Conservation (phyloP, 2,113 vertebrate species). For the Salvelinus sp. region DNA sequence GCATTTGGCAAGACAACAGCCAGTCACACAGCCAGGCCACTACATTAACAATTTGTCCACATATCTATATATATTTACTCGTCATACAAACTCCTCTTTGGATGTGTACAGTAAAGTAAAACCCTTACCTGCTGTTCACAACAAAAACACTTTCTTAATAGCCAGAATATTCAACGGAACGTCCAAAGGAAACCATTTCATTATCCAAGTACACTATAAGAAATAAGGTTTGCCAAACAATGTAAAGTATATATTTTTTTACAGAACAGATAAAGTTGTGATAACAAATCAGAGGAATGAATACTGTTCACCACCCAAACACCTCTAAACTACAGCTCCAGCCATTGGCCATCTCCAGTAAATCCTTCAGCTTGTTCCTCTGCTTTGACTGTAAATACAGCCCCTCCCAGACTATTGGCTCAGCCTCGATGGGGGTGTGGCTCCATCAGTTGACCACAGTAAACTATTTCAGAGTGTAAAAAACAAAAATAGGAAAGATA, state of each 20-base stretch:
- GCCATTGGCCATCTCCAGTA: constrained; percentile 1
- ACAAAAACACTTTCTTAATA: background rate
- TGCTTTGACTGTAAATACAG: background rate
- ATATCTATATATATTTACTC: background rate
- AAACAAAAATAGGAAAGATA: constrained; percentile 6
- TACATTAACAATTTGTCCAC: too few species aligned
- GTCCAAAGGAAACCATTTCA: too few species aligned
- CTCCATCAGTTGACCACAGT: constrained; percentile 27
- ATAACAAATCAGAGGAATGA: background rate
- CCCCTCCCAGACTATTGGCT: constrained; percentile 27
- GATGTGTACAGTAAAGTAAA: constrained; percentile 32
- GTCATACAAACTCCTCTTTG: constrained; percentile 43
- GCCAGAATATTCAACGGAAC: too few species aligned
- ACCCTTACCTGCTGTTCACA: constrained; percentile 31
- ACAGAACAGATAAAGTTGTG: background rate
- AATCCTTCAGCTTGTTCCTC: background rate
- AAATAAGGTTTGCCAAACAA: constrained; percentile 14
- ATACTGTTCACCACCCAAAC: background rate
- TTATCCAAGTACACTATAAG: background rate
- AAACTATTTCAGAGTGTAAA: constrained; percentile 17
- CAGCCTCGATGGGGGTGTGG: constrained; percentile 34
- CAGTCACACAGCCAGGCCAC: too few species aligned
- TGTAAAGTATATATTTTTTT: background rate
- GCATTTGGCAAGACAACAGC: too few species aligned
- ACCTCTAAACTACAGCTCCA: background rate